These are phyloP conservation scores for Drosophila kikkawai DNA, from an alignment of 1,140 invertebrate genomes.

Conservation along the genomic window DNA sequence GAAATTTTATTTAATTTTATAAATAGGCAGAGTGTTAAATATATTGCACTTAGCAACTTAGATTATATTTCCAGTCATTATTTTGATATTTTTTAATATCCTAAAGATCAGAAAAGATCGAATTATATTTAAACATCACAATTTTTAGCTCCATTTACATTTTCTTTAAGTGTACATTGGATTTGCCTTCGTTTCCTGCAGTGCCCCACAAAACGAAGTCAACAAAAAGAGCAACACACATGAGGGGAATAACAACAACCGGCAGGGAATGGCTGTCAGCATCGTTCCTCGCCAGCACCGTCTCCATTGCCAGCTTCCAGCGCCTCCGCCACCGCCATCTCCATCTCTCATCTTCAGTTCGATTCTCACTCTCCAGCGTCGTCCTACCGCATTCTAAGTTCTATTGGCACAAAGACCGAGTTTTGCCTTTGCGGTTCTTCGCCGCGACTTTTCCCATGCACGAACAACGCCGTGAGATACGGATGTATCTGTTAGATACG, in stretches of 20 bases:
- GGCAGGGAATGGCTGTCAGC: constrained; percentile 25
- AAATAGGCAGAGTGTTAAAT: not conserved
- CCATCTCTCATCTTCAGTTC: not conserved
- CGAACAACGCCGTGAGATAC: constrained; percentile 16
- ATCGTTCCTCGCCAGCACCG: constrained; percentile 7
- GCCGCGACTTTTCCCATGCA: constrained; percentile 51
- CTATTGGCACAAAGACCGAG: constrained; percentile 81
- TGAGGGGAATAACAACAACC: constrained; percentile 27
- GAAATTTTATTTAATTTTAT: not conserved
- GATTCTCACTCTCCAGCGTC: constrained; percentile 4
- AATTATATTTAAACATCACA: too few species aligned
- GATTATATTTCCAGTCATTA: too few species aligned
- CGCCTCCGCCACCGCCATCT: not conserved
- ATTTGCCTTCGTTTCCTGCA: constrained; percentile 58
- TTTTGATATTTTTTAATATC: too few species aligned
- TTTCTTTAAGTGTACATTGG: constrained; percentile 7
- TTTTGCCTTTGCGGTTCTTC: constrained; percentile 63
- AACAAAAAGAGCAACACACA: constrained; percentile 32
- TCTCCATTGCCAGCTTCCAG: constrained; percentile 6
- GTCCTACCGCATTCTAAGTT: constrained; percentile 82
- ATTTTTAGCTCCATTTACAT: too few species aligned
- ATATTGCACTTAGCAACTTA: too few species aligned
- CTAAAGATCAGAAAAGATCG: too few species aligned
- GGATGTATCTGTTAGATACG: constrained; percentile 72
- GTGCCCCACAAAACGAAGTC: constrained; percentile 36